Evolutionary conservation across 2,797 vertebrate species (phyloP).

Genomic region (Trichosurus vulpecula): DNA sequence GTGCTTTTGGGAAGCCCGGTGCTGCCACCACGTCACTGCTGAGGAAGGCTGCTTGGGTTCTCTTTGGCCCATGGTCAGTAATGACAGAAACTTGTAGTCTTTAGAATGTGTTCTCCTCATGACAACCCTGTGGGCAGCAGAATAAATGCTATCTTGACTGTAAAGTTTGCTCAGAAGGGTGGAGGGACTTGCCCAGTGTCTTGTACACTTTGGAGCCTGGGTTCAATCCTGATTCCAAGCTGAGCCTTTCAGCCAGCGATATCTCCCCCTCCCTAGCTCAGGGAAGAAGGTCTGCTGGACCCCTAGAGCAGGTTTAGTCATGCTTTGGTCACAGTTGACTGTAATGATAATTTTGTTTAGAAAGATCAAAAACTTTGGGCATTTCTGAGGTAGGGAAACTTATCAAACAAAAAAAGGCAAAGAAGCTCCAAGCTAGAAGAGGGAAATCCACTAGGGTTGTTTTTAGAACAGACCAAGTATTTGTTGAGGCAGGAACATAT

Average conservation of each 20-base stretch:
- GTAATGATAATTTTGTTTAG: background rate
- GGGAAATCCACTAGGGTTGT: background rate
- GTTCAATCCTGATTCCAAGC: background rate
- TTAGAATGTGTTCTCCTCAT: background rate
- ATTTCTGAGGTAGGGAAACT: background rate
- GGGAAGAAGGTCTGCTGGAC: background rate
- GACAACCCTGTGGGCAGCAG: background rate
- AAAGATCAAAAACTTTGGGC: background rate
- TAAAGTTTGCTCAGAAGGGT: background rate
- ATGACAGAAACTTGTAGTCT: background rate
- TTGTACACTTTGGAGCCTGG: background rate
- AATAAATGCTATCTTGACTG: background rate
- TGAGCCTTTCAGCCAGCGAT: background rate
- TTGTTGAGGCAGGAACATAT: background rate
- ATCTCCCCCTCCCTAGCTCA: background rate
- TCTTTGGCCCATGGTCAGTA: background rate
- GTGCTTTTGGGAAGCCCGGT: background rate
- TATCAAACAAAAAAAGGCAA: background rate
- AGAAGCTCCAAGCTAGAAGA: background rate
- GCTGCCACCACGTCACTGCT: accelerated
- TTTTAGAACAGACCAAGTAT: background rate
- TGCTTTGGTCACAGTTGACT: background rate
- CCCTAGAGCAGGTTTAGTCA: background rate
- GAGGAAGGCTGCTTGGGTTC: background rate
- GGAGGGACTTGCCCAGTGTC: background rate